Evolutionary conservation across 2,888 invertebrate species (phyloP).

Genomic region (Geotrupes spiniger): DNA sequence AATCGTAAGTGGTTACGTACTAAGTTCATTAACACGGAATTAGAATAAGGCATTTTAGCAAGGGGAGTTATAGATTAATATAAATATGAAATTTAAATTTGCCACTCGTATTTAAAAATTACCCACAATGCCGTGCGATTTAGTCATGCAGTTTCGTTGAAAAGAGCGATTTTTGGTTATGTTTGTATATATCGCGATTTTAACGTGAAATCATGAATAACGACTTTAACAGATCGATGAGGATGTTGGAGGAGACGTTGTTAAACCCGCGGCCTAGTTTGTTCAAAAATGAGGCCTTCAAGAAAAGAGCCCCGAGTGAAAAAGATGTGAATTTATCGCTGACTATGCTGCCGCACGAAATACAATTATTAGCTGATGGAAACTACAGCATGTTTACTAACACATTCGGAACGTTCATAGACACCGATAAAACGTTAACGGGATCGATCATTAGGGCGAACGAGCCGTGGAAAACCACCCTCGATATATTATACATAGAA

Average conservation of each 20-base stretch:
- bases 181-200: too few species aligned
- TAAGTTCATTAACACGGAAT: constrained; percentile 15
- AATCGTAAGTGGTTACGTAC: background rate
- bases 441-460: constrained; percentile 40
- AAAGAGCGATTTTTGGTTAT: constrained; percentile 4
- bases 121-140: too few species aligned
- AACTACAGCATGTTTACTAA: constrained; percentile 20
- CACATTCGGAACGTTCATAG: constrained; percentile 22
- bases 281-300: constrained; percentile 21
- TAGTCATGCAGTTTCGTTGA: too few species aligned
- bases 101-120: too few species aligned
- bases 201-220: constrained; percentile 37
- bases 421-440: constrained; percentile 36
- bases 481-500: constrained; percentile 44
- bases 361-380: constrained; percentile 2
- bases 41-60: too few species aligned
- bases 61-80: too few species aligned
- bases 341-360: constrained; percentile 21
- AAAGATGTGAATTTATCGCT: constrained; percentile 32
- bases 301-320: constrained; percentile 14
- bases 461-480: constrained; percentile 43
- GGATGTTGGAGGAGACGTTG: constrained; percentile 45
- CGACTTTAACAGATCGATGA: constrained; percentile 44
- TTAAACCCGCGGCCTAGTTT: constrained; percentile 35
- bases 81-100: too few species aligned